These are phyloP conservation scores for Tetramorium alpestre DNA, from an alignment of 1,140 invertebrate genomes.

Conservation along the genomic window DNA sequence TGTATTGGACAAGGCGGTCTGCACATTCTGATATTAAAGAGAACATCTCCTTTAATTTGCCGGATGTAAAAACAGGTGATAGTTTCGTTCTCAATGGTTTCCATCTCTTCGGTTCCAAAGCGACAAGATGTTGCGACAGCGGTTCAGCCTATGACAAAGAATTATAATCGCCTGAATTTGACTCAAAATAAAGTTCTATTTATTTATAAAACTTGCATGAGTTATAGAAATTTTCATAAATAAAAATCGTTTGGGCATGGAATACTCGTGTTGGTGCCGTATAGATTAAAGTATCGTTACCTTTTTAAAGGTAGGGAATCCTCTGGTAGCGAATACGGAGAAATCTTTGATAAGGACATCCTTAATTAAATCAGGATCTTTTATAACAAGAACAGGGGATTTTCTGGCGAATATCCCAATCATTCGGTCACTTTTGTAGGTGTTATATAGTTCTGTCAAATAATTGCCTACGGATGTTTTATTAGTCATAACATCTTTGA, in stretches of 20 bases:
- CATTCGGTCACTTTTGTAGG: not conserved
- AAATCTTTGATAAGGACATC: not conserved
- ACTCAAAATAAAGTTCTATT: not conserved
- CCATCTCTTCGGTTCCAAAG: not conserved
- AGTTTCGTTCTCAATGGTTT: conserved; percentile 61
- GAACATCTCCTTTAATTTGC: conserved; percentile 80
- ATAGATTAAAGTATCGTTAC: not conserved
- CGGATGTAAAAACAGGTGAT: conserved; percentile 77
- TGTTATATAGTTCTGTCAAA: not conserved
- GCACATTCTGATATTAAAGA: conserved; percentile 75
- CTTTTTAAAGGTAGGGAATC: not conserved
- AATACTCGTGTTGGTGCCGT: too few species aligned
- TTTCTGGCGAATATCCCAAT: not conserved
- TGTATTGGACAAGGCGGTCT: conserved; percentile 79
- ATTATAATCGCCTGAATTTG: not conserved
- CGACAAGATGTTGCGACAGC: not conserved
- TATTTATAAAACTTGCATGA: not conserved
- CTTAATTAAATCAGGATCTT: not conserved
- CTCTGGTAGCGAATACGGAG: not conserved
- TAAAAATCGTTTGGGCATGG: too few species aligned
- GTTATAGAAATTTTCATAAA: too few species aligned
- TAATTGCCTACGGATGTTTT: not conserved
- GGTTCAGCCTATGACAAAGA: not conserved
- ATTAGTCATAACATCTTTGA: not conserved
- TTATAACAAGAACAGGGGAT: not conserved